phyloP scores from a whole-genome alignment of 2,797 vertebrate species.

The Gouania willdenowi region DNA sequence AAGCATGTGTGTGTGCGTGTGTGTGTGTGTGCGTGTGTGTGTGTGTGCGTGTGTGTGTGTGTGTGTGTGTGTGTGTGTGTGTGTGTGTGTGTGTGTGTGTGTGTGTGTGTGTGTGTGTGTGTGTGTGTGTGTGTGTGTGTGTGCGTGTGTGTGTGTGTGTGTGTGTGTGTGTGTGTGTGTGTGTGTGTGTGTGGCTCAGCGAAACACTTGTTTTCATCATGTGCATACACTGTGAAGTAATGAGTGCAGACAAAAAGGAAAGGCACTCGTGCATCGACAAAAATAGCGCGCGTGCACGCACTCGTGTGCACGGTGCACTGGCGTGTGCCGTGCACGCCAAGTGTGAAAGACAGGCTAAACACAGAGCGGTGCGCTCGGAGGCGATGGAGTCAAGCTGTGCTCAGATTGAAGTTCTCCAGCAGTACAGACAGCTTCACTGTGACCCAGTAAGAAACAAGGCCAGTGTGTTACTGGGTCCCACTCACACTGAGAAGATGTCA shows the following conservation, averaged over 20 bases:
- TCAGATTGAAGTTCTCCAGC: slow-evolving; percentile 43
- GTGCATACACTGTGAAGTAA: slow-evolving; percentile 70
- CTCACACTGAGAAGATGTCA: slow-evolving; percentile 18
- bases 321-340: slow-evolving; percentile 8
- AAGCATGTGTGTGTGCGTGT: too few relatives aligned
- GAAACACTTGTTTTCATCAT: slow-evolving; percentile 62
- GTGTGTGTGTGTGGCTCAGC: slow-evolving; percentile 1
- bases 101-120: slow-evolving; percentile 2
- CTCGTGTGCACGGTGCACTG: not conserved
- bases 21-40: too few relatives aligned
- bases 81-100: slow-evolving; percentile 2
- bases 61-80: not conserved
- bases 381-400: slow-evolving; percentile 55
- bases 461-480: slow-evolving; percentile 58
- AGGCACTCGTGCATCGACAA: slow-evolving; percentile 44
- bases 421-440: slow-evolving; percentile 36
- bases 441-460: slow-evolving; percentile 66
- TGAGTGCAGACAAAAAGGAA: slow-evolving; percentile 42
- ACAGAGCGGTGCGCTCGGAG: slow-evolving; percentile 17
- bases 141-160: slow-evolving; percentile 1
- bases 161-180: slow-evolving; percentile 4
- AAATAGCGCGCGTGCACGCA: slow-evolving; percentile 24
- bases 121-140: slow-evolving; percentile 2
- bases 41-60: slow-evolving; percentile 5
- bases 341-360: slow-evolving; percentile 8